Base-by-base conservation (phyloP, 2,113 vertebrate species). In the Ellobius talpinus region DNA sequence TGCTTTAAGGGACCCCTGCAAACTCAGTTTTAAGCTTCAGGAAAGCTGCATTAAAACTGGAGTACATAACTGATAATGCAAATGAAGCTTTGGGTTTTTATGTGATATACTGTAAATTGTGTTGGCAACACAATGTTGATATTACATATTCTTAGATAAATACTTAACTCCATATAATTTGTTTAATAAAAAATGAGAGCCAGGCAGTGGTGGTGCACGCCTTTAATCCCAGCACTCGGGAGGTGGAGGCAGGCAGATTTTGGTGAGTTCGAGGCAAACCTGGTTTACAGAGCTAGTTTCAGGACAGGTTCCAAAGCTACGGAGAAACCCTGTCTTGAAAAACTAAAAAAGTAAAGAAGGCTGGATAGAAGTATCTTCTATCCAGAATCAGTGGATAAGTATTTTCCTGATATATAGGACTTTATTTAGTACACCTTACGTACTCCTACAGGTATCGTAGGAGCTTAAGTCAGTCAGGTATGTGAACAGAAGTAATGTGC, bases 41-140 rank as follows among this genome's bases (percentile, higher is more conserved):
- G 42, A 95, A 91, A 33, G 2, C 3, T 89, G 55, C 5, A 73
- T 90, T 94, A 94, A 95, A 95, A 91, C 33, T 87, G 66, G 50
- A 68, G 77, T 63, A 58, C 78, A 55, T 29, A 81, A 42, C n/a
- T 82, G 58, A 86, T 87, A 31, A 50, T 68, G 36, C 70, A 82
- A 70, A 77, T 93, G 13, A 91, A 89, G 42, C 39, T 91, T 87
- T 74, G 23, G 55, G 39, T 47, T 78, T 78, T 95, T 93, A 42
- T 88, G 89, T 63, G 58, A 58, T 93, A 7, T 13, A 93, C 47
- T 7, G 24, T 72, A 95, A 85, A 55, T 93, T 90, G 50, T 72
- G 4, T 94, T 94, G 87, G 47, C 52, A 91, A 36, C 5, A 93
- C 47, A 58, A 3, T 95, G 23, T 77, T 86, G 24, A 42, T 91